These are phyloP conservation scores for Patella depressa DNA, from an alignment of 2,888 invertebrate species.

Conservation along the genomic window DNA sequence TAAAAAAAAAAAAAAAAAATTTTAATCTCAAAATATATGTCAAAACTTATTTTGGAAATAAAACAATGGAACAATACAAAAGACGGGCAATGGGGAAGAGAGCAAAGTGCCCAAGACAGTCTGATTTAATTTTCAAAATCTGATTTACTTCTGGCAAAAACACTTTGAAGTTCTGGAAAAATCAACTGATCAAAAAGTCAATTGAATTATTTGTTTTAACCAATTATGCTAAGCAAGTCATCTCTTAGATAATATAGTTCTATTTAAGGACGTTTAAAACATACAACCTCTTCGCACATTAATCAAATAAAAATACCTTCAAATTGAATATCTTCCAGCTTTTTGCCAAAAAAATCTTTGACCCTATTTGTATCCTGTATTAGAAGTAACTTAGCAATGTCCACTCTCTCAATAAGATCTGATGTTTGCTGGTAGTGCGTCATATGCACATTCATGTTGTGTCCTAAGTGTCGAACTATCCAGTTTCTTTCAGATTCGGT, in stretches of 20 bases:
- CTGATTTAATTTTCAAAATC: too few relatives aligned
- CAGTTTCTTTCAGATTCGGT: slow-evolving; percentile 30
- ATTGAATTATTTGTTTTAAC: too few relatives aligned
- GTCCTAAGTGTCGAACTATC: slow-evolving; percentile 30
- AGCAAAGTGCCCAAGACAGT: too few relatives aligned
- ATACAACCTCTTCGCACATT: too few relatives aligned
- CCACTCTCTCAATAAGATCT: slow-evolving; percentile 11
- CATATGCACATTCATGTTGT: slow-evolving; percentile 16
- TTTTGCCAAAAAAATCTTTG: slow-evolving; percentile 10
- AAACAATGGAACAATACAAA: too few relatives aligned
- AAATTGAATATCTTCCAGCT: slow-evolving; percentile 24
- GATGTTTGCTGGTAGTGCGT: slow-evolving; percentile 20
- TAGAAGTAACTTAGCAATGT: slow-evolving; percentile 16
- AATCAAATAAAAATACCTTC: slow-evolving; percentile 12
- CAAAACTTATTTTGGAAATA: too few relatives aligned
- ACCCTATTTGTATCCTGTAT: slow-evolving; percentile 16
- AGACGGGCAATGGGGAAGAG: too few relatives aligned
- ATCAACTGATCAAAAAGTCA: too few relatives aligned
- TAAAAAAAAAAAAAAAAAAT: too few relatives aligned
- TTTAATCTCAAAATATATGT: too few relatives aligned
- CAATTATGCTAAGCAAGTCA: background rate
- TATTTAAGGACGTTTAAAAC: background rate
- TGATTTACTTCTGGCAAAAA: too few relatives aligned
- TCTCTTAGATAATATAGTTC: background rate
- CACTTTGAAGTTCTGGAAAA: too few relatives aligned